Base-by-base conservation (phyloP, 2,113 vertebrate genomes). In the Bambusicola thoracicus region DNA sequence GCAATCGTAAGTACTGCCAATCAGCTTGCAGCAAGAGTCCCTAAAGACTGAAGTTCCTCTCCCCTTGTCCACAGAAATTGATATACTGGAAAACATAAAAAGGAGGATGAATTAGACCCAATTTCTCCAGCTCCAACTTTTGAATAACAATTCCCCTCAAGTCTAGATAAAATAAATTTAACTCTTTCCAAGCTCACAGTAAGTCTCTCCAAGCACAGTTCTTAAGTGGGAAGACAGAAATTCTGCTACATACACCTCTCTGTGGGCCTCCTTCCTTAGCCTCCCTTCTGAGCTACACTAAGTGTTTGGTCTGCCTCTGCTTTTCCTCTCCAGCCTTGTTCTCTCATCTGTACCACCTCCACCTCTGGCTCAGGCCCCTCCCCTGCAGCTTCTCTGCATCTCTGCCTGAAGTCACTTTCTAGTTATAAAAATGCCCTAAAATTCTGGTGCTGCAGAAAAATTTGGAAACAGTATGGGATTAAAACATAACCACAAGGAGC, bases 101-200 rank as follows among this genome's bases (percentile, higher is more conserved):
- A 89, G 24, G 11, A 87, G 43, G 65, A 91, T 94, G 43, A 91
- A 90, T 83, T 91, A 74, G 56, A 78, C 5, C 19, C 36, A 38
- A 48, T 68, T 95, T 89, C 43, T 63, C 48, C 46, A 65, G 49
- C 27, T 91, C 22, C 59, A 79, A 55, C 44, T 77, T 87, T 46
- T 66, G 29, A 95, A 73, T 34, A 86, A 81, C 49, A 77, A 69
- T 68, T 78, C 73, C 43, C 66, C 46, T 96, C 79, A 94, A 95
- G 68, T 46, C 41, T 46, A 51, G 53, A 92, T n/a, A 88, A 94
- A 96, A 81, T 63, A 92, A 93, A 85, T 63, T 69, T 85, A 84
- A 84, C 59, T 87, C 66, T 40, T 94, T 79, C 62, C 70, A 76
- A 90, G 86, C 85, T 87, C 56, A 79, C 74, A 79, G 11, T 51